Conservation (phyloP, 2,888 invertebrate genomes). For the Rhingia rostrata region DNA sequence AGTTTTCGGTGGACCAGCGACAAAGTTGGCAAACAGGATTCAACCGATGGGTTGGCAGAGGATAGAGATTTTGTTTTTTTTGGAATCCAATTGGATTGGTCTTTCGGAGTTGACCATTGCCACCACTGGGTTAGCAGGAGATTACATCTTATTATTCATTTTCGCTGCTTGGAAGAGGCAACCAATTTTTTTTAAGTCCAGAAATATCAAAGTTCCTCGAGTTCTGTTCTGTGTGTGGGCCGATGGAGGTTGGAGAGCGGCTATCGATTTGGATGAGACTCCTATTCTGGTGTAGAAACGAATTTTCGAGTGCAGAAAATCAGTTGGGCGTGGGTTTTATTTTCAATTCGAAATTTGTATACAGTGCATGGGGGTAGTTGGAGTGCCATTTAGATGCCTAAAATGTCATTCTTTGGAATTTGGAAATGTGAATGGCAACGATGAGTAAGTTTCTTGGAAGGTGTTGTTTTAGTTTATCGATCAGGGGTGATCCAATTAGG, state of each 20-base stretch:
- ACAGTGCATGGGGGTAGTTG: too few species aligned
- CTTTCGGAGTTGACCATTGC: constrained; percentile 38
- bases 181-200: too few species aligned
- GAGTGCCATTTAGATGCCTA: too few species aligned
- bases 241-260: constrained; percentile 16
- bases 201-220: constrained; percentile 15
- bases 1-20: constrained; percentile 14
- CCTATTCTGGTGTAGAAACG: constrained; percentile 14
- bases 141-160: constrained; percentile 61
- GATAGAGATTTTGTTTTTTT: background rate
- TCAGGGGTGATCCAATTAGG: too few species aligned
- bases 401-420: background rate
- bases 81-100: constrained; percentile 60
- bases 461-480: too few species aligned
- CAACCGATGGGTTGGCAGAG: constrained; percentile 10
- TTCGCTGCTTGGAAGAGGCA: constrained; percentile 1
- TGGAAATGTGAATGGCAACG: background rate
- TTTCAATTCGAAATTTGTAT: background rate
- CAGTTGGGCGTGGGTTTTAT: constrained; percentile 24
- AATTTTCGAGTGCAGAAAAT: background rate
- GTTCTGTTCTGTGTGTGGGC: constrained; percentile 10
- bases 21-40: constrained; percentile 70
- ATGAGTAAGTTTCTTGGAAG: too few species aligned
- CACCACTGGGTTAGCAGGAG: constrained; percentile 55
- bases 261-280: constrained; percentile 48